These are phyloP conservation scores for Aricia artaxerxes DNA, from an alignment of 2,888 invertebrate species.

Conservation along the genomic window DNA sequence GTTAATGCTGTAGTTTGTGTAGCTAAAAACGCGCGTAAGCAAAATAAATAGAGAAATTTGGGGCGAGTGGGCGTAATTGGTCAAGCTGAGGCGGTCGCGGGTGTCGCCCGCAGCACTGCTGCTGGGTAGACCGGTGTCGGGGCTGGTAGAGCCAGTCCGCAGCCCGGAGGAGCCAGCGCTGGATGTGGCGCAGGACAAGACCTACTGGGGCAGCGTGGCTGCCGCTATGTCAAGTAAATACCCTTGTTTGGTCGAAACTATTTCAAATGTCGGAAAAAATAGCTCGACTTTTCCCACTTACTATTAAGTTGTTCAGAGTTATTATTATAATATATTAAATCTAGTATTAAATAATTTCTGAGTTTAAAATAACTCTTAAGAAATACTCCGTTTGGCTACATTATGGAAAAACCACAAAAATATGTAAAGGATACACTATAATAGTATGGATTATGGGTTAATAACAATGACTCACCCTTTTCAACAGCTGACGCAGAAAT, in stretches of 20 bases:
- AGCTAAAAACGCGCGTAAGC: not conserved
- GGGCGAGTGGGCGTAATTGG: slow-evolving; percentile 36
- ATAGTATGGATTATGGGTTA: not conserved
- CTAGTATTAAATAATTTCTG: not conserved
- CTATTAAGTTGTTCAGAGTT: too few species aligned
- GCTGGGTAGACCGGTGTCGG: slow-evolving; percentile 78
- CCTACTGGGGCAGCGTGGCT: slow-evolving; percentile 74
- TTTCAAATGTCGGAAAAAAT: not conserved
- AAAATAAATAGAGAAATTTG: not conserved
- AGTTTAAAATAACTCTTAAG: not conserved
- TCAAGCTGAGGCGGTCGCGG: slow-evolving; percentile 75
- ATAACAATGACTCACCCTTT: slow-evolving; percentile 21
- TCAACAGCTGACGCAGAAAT: slow-evolving; percentile 25
- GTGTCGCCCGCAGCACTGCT: slow-evolving; percentile 78
- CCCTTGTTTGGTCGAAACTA: not conserved
- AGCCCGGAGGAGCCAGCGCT: slow-evolving; percentile 74
- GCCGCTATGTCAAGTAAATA: slow-evolving; percentile 66
- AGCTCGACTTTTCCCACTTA: too few species aligned
- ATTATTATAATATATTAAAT: too few species aligned
- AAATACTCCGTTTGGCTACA: not conserved
- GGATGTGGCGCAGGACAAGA: slow-evolving; percentile 77
- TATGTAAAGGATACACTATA: not conserved
- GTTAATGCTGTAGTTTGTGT: slow-evolving; percentile 16
- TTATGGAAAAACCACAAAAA: not conserved
- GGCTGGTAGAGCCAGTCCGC: slow-evolving; percentile 71